These are phyloP conservation scores for Nasonia vitripennis DNA, from an alignment of 1,140 invertebrate genomes.

Conservation along the genomic window DNA sequence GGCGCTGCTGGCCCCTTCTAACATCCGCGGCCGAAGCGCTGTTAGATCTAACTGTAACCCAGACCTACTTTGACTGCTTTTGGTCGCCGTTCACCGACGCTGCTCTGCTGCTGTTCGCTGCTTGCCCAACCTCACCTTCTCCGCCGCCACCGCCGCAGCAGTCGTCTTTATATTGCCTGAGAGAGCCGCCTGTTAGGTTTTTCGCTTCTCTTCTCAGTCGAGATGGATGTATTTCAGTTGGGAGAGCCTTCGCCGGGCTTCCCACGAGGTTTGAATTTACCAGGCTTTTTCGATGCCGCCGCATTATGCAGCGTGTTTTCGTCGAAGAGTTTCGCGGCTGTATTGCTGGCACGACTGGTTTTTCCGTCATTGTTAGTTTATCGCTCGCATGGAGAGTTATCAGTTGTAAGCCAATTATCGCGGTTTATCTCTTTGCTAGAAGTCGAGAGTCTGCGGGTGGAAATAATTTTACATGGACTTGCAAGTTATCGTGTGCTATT, in stretches of 20 bases:
- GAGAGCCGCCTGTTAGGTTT: constrained; percentile 3
- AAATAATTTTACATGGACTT: neutral
- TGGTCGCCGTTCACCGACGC: constrained; percentile 50
- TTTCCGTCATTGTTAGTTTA: neutral
- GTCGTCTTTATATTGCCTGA: neutral
- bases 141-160: neutral
- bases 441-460: neutral
- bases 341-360: neutral
- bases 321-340: neutral
- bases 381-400: neutral
- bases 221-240: too few relatives aligned
- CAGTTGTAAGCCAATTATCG: neutral
- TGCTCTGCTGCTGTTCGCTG: neutral
- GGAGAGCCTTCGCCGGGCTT: neutral
- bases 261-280: neutral
- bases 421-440: too few relatives aligned
- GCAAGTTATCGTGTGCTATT: too few relatives aligned
- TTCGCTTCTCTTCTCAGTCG: neutral
- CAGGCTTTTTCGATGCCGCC: neutral
- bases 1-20: constrained; percentile 34
- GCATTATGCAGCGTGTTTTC: neutral
- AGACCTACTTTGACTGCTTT: constrained; percentile 69
- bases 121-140: constrained; percentile 50
- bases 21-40: constrained; percentile 57
- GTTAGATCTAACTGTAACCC: constrained; percentile 73